Evolutionary conservation across 2,888 invertebrate genomes (phyloP), one percentile per base, ranked within the genome.

Genomic region (Catonia carolina): DNA sequence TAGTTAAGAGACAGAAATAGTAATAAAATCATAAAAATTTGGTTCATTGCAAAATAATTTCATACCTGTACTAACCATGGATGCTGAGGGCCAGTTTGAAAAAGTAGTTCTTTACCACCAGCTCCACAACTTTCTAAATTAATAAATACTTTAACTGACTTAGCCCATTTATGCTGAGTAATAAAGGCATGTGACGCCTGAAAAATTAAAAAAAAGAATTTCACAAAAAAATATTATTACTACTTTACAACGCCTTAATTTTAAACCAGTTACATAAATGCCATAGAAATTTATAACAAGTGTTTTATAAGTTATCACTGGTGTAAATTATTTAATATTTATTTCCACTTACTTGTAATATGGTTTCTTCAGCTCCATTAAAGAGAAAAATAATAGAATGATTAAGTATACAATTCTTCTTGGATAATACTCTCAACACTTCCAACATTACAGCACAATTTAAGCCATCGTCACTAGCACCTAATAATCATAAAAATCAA

Each of bases 331-430:
- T n/a, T n/a, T n/a, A n/a, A n/a, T n/a, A n/a, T n/a, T n/a, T n/a
- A n/a, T n/a, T n/a, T n/a, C n/a, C n/a, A n/a, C n/a, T 48, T 66
- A 74, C 78, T 72, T 89, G 89, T 74, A 91, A 77, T 69, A 91
- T 83, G 75, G 89, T 91, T 76, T 94, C 94, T 75, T 94, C 93
- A 52, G 91, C 94, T 60, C 92, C 92, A 74, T 93, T 93, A 72
- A 93, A 88, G 62, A 92, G 78, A 73, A 92, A 85, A 63, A 94
- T 78, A 61, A 89, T 80, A 73, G 84, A 84, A 74, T 88, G 85
- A 53, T 79, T 78, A 61, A 91, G 77, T 63, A 83, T 77, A 54
- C 73, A 73, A 55, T 76, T 73, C 56, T 78, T 74, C 64, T 77
- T 77, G 23, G 84, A 78, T 65, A 89, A 76, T 55, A 88, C 84